A percentile compares a stretch with the other conserved stretches of the same genome.
Conservation (phyloP, 2,888 invertebrate genomes). For the Atrina japonica region DNA sequence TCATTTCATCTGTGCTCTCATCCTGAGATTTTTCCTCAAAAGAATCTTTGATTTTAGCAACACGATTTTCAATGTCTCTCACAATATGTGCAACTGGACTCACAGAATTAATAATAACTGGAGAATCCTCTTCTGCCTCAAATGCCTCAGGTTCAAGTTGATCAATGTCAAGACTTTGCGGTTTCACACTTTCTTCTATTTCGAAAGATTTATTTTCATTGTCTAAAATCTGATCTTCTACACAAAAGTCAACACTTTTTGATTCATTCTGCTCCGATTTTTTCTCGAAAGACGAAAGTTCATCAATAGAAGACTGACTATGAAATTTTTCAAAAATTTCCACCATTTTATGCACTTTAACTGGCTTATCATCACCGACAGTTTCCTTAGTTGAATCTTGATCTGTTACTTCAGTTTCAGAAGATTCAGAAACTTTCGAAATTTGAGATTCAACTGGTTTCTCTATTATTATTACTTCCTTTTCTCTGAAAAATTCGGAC, state of each 20-base stretch:
- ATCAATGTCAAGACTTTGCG: background rate
- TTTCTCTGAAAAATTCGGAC: slow-evolving; percentile 1
- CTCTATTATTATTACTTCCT: slow-evolving; percentile 17
- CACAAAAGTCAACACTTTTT: background rate
- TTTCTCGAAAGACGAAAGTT: slow-evolving; percentile 2
- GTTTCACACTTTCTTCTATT: slow-evolving; percentile 2
- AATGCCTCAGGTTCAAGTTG: slow-evolving; percentile 19
- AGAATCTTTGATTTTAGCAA: slow-evolving; percentile 53
- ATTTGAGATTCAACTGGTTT: background rate
- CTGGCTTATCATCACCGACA: slow-evolving; percentile 10
- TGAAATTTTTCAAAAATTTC: slow-evolving; percentile 34
- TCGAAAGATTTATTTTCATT: background rate
- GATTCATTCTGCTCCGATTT: too few relatives aligned
- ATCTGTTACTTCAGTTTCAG: background rate
- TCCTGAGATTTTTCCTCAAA: slow-evolving; percentile 28
- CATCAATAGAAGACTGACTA: slow-evolving; percentile 33
- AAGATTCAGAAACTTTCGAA: background rate
- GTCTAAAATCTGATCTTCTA: background rate
- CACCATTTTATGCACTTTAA: slow-evolving; percentile 33
- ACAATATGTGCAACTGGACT: slow-evolving; percentile 53
- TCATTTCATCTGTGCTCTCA: background rate
- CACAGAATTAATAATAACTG: slow-evolving; percentile 35
- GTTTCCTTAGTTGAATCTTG: background rate
- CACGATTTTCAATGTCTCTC: slow-evolving; percentile 57
- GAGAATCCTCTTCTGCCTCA: slow-evolving; percentile 26